A percentile compares a stretch with the other conserved stretches of the same genome.
phyloP scores from a whole-genome alignment of 2,888 invertebrate genomes.

The Tricholauxania praeusta region DNA sequence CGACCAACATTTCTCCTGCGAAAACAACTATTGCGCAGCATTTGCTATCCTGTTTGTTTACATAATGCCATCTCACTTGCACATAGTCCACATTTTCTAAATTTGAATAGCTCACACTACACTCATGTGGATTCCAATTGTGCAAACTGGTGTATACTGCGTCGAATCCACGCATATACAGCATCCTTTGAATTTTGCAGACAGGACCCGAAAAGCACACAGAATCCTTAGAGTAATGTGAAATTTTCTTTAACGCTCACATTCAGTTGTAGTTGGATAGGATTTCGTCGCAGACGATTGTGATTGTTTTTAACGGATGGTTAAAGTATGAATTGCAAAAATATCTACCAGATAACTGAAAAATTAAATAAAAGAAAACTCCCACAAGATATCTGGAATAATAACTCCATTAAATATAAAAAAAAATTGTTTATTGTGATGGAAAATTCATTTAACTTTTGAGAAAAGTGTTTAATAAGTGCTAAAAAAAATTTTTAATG shows the following conservation, averaged over 20 bases:
- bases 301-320: slow-evolving; percentile 57
- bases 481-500: slow-evolving; percentile 39
- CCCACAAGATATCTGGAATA: too few relatives aligned
- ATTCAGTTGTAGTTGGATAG: slow-evolving; percentile 68
- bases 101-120: background rate
- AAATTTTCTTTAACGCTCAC: slow-evolving; percentile 49
- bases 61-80: slow-evolving; percentile 25
- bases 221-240: slow-evolving; percentile 37
- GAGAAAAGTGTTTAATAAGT: slow-evolving; percentile 39
- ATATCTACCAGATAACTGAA: background rate
- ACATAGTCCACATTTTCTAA: slow-evolving; percentile 16
- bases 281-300: slow-evolving; percentile 63
- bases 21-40: slow-evolving; percentile 28
- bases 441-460: slow-evolving; percentile 42
- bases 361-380: too few relatives aligned
- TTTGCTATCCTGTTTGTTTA: background rate
- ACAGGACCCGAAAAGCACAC: slow-evolving; percentile 41
- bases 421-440: slow-evolving; percentile 8
- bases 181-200: slow-evolving; percentile 32
- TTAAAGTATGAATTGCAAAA: slow-evolving; percentile 43
- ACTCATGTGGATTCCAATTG: slow-evolving; percentile 6
- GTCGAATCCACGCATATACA: slow-evolving; percentile 38
- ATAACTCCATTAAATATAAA: too few relatives aligned
- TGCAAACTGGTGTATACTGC: slow-evolving; percentile 24
- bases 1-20: slow-evolving; percentile 30